phyloP scores from a whole-genome alignment of 2,888 invertebrate species.

The Dryobotodes eremita region DNA sequence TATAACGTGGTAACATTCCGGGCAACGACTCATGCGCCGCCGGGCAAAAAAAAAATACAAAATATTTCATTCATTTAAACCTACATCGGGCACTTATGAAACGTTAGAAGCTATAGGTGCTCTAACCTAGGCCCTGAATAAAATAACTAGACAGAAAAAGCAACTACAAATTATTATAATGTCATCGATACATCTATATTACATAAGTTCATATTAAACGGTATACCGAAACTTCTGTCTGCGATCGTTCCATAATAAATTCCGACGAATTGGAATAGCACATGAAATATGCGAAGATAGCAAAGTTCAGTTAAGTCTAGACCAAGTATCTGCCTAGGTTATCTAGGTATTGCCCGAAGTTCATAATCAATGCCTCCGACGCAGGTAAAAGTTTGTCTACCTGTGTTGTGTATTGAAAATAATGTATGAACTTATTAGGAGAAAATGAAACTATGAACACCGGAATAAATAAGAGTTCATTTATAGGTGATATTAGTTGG shows the following conservation, averaged over 20 bases:
- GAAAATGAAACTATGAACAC: slow-evolving; percentile 9
- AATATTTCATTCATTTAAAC: no score
- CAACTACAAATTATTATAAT: neutral
- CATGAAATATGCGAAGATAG: slow-evolving; percentile 67
- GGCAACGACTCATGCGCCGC: no score
- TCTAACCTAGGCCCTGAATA: neutral
- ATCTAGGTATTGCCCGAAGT: slow-evolving; percentile 43
- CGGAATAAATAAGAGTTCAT: slow-evolving; percentile 6
- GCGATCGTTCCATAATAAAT: slow-evolving; percentile 59
- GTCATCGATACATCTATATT: slow-evolving; percentile 15
- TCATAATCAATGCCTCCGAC: slow-evolving; percentile 53
- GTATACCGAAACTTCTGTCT: slow-evolving; percentile 39
- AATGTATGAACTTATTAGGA: slow-evolving; percentile 19
- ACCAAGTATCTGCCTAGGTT: slow-evolving; percentile 48
- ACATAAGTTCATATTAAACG: slow-evolving; percentile 45
- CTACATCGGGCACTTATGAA: no score
- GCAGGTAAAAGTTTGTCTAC: slow-evolving; percentile 27
- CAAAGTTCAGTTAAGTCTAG: slow-evolving; percentile 67
- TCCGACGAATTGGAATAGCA: slow-evolving; percentile 56
- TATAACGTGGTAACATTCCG: no score
- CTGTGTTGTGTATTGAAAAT: slow-evolving; percentile 37
- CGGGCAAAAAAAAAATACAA: no score
- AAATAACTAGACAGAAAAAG: neutral
- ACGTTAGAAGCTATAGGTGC: no score
- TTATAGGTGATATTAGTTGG: neutral